Evolutionary conservation across 2,888 invertebrate species (phyloP), one percentile per base, ranked within the genome.

Genomic region (Chirona hameri): DNA sequence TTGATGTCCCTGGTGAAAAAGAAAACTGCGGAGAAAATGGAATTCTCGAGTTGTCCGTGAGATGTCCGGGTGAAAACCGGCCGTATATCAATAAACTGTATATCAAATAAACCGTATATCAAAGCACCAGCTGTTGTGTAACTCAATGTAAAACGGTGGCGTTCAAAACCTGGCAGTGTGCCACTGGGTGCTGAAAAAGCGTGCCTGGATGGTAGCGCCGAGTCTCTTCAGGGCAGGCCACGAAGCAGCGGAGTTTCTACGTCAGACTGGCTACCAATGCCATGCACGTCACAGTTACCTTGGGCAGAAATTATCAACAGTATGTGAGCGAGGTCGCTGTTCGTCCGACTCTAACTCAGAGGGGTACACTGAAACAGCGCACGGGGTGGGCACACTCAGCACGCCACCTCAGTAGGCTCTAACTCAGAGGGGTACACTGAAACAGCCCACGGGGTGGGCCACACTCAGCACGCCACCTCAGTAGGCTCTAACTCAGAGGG

Each of bases 261-360:
- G 2, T 14, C 57, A 57, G 24, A 21, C 57, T 1, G 27, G n/a
- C 65, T 65, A 65, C 12, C 83, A 82, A 9, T 27, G 9, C 2
- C 83, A 82, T 85, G 85, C 60, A 84, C 82, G 76, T 85, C 84
- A 52, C 52, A 85, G 86, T 88, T 89, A 89, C 89, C 89, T 89
- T 89, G 88, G 88, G 87, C 88, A 88, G 87, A 89, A 89, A 87
- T 88, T 89, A 89, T 89, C 89, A 87, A 89, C 88, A 85, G 89
- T 89, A 87, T 89, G 89, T 86, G 89, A 89, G 27, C 84, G 84
- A 72, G 83, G 83, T 52, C 83, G 81, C 57, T 83, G 82, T 55
- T 81, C 82, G 69, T 82, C 83, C 79, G 83, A 79, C 69, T 83
- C 84, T 82, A 84, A 52, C 83, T 85, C 84, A 69, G 85, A 85